Percentiles rank a stretch among this genome's conserved stretches.
phyloP scores from a whole-genome alignment of 2,797 vertebrate genomes.

The Selene dorsalis region DNA sequence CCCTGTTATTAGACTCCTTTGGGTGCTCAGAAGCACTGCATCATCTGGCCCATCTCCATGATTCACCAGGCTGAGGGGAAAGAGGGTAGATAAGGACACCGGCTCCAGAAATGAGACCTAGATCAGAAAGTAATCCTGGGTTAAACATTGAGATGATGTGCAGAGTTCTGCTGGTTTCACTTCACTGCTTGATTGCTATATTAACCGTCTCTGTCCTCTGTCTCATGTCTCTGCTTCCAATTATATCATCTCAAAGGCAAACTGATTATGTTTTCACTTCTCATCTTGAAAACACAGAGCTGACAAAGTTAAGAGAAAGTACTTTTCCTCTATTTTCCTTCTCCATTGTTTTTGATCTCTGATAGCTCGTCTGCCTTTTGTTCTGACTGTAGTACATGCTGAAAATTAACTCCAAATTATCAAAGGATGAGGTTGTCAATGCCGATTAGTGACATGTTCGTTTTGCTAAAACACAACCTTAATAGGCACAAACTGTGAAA shows the following conservation, averaged over 20 bases:
- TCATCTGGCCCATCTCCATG: slow-evolving; percentile 50
- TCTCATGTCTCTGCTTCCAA: slow-evolving; percentile 27
- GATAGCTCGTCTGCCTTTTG: background rate
- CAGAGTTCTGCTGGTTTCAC: slow-evolving; percentile 31
- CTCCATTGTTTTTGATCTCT: slow-evolving; percentile 10
- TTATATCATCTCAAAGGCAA: slow-evolving; percentile 12
- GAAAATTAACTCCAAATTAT: slow-evolving; percentile 30
- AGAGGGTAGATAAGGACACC: slow-evolving; percentile 17
- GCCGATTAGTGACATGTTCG: slow-evolving; percentile 41
- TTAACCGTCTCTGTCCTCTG: slow-evolving; percentile 11
- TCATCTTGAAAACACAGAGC: slow-evolving; percentile 10
- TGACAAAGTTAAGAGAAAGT: slow-evolving; percentile 6
- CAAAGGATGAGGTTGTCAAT: slow-evolving; percentile 26
- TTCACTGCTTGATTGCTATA: slow-evolving; percentile 27
- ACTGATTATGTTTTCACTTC: slow-evolving; percentile 35
- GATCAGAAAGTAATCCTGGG: slow-evolving; percentile 57
- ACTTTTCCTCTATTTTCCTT: background rate
- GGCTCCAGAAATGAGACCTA: slow-evolving; percentile 38
- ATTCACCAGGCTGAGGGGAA: slow-evolving; percentile 31
- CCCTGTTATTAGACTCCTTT: slow-evolving; percentile 70
- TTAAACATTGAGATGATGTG: slow-evolving; percentile 59
- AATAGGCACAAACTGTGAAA: slow-evolving; percentile 40
- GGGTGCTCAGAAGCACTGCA: slow-evolving; percentile 38
- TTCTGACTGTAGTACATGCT: background rate
- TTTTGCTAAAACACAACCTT: slow-evolving; percentile 45